A percentile compares a stretch with the other conserved stretches of the same genome.
phyloP scores from a whole-genome alignment of 2,797 vertebrate species.

The Lepus oiostolus region DNA sequence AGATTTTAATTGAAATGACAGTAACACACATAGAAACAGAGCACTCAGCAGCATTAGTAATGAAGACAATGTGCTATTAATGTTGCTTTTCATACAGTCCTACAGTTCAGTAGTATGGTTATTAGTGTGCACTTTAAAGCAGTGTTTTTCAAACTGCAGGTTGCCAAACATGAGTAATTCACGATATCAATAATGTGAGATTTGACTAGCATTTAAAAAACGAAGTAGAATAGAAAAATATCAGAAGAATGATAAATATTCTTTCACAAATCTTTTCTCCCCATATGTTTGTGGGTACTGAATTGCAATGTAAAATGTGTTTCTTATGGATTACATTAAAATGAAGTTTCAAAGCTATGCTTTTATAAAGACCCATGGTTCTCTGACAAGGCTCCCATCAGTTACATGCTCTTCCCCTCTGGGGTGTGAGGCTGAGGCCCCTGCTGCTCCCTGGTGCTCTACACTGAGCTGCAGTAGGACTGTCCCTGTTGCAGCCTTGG shows the following conservation, averaged over 20 bases:
- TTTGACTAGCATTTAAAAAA: neutral
- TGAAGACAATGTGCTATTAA: neutral
- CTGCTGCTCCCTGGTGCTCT: neutral
- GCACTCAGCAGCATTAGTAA: conserved; percentile 1
- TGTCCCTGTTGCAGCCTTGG: neutral
- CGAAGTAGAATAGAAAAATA: neutral
- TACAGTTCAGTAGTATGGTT: neutral
- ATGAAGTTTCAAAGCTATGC: neutral
- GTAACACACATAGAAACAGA: conserved; percentile 29
- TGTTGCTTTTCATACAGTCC: neutral
- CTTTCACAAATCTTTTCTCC: neutral
- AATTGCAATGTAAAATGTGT: neutral
- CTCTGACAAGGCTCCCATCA: neutral
- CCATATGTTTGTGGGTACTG: neutral
- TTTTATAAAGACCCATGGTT: conserved; percentile 2
- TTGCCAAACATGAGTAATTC: neutral
- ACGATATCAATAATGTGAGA: neutral
- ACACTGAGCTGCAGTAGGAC: neutral
- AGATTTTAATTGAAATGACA: conserved; percentile 76
- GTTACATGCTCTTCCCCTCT: neutral
- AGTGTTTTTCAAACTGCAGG: neutral
- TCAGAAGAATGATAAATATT: neutral
- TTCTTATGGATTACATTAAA: neutral
- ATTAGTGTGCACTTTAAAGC: neutral
- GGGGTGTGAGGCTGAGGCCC: neutral